Base-by-base conservation (phyloP, 2,797 vertebrate genomes). In the Siniperca obscura region DNA sequence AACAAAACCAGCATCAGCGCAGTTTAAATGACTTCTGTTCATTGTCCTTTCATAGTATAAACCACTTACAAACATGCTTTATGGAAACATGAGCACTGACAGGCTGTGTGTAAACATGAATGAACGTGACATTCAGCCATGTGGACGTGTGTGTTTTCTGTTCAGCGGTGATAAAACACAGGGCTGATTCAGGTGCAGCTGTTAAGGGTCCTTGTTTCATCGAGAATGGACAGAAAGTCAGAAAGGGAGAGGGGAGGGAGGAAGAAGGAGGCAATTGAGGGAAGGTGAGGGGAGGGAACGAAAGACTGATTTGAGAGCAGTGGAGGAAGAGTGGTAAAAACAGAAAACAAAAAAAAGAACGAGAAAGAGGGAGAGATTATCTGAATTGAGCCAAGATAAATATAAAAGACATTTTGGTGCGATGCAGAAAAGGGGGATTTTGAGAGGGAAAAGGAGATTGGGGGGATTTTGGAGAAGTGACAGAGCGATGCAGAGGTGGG, bases 151-250 rank as follows among this genome's bases (percentile, higher is more conserved):
- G 81, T 66, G 81, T 57, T 76, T 83, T 87, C 77, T 91, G 85
- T 86, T 82, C 50, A n/a, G 56, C 1, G 3, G 78, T 79, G 87
- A 87, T 81, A 56, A 86, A 92, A 93, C 92, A 92, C 89, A 91
- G 90, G 83, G 36, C 61, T 76, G 81, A 91, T 92, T 94, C 94
- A 93, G 91, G 86, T 86, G 78, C 50, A 81, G 89, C 84, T 93
- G 90, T 93, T 87, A 91, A 81, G 80, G 78, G 52, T 65, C 92
- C 86, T 90, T 92, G 89, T 93, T 91, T 71, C 34, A 76, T 66
- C 3, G 4, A 84, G 76, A 85, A 84, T 55, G 52, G 76, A 85
- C 68, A 81, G 76, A 82, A 48, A 65, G 56, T 44, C 30, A 38
- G 46, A 67, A 71, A 40, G 66, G 17, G 30, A 48, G 56, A 19